Conservation (phyloP, 2,797 vertebrate genomes). For the Dendrocincla fuliginosa region DNA sequence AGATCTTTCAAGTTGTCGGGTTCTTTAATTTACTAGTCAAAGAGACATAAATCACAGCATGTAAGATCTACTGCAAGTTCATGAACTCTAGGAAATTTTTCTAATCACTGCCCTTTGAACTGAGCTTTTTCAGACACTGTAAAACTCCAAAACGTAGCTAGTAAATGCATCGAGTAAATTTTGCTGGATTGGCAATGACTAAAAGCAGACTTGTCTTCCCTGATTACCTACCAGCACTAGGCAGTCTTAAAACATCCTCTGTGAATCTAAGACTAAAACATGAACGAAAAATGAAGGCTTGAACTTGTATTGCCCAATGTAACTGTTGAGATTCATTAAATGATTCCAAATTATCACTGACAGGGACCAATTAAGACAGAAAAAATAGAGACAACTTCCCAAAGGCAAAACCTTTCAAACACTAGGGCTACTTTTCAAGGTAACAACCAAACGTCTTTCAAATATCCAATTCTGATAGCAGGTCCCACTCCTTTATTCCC, state of each 20-base stretch:
- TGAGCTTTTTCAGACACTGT: conserved; percentile 26
- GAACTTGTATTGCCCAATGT: background rate
- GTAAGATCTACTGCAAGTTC: conserved; percentile 26
- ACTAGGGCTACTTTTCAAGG: background rate
- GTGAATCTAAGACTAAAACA: background rate
- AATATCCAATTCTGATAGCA: background rate
- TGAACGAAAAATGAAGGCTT: background rate
- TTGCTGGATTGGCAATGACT: conserved; percentile 24
- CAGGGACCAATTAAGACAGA: background rate
- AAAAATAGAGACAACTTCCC: background rate
- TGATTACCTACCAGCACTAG: background rate
- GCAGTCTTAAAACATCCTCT: background rate
- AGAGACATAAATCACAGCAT: conserved; percentile 32
- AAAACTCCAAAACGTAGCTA: conserved; percentile 29
- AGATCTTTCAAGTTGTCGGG: background rate
- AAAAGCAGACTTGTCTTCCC: conserved; percentile 28
- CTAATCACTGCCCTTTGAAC: conserved; percentile 43
- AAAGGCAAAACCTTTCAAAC: background rate
- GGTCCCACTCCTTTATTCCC: background rate
- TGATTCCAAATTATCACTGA: background rate
- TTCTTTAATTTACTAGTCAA: conserved; percentile 38
- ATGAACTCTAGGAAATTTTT: conserved; percentile 45
- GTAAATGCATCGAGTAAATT: conserved; percentile 39
- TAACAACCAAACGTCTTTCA: background rate
- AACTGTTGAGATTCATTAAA: background rate